Percentiles rank a stretch among this genome's conserved stretches.
Conservation (phyloP, 92 coral and sea anemone genomes). For the Zoanthus solanderi region DNA sequence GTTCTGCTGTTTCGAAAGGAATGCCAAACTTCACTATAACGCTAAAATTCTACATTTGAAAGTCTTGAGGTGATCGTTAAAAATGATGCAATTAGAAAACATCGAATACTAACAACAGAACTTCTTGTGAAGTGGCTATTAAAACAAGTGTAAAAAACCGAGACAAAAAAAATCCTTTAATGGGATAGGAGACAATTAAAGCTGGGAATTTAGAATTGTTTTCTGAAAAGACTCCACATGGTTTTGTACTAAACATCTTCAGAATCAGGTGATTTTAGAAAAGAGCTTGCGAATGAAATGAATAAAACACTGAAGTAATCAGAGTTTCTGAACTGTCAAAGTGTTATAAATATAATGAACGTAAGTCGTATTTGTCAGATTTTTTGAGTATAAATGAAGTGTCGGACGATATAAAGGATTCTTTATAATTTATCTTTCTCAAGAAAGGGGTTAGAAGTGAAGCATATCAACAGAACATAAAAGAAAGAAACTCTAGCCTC, state of each 20-base stretch:
- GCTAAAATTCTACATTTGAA: background rate
- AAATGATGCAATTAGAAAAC: background rate
- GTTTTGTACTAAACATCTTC: background rate
- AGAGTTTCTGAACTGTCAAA: background rate
- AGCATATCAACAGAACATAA: background rate
- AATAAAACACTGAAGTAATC: background rate
- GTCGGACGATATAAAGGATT: background rate
- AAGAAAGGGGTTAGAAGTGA: background rate
- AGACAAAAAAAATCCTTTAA: background rate
- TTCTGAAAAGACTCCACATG: background rate
- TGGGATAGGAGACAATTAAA: background rate
- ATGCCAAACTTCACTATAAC: background rate
- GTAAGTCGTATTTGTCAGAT: background rate
- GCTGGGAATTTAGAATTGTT: background rate
- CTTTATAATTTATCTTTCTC: background rate
- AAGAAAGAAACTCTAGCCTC: background rate
- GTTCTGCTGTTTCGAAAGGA: background rate
- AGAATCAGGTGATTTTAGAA: background rate
- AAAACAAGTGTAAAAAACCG: background rate
- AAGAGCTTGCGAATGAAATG: background rate
- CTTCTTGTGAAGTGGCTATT: background rate
- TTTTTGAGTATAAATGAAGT: constrained; percentile 15
- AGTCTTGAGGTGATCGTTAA: background rate
- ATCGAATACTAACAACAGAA: background rate
- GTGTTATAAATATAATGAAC: background rate